Percentiles rank a stretch among this genome's conserved stretches.
These are phyloP conservation scores for Heteropelma amictum DNA, from an alignment of 2,888 invertebrate genomes.

Conservation along the genomic window DNA sequence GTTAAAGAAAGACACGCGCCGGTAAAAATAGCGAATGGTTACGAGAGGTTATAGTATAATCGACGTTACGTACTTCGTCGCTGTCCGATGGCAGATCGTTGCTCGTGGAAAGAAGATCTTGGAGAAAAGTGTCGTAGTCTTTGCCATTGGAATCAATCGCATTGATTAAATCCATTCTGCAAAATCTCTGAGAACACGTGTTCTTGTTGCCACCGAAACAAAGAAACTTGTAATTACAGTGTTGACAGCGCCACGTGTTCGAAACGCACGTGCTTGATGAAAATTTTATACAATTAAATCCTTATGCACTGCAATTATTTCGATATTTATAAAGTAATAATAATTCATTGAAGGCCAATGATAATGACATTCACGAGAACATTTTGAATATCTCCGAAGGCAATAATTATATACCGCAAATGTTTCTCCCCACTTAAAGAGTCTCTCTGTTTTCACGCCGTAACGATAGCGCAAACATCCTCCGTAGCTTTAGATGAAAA, in stretches of 20 bases:
- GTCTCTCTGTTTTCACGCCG: too few species aligned
- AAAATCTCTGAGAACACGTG: too few species aligned
- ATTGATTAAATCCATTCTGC: constrained; percentile 61
- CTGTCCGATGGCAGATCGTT: constrained; percentile 63
- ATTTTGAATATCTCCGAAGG: too few species aligned
- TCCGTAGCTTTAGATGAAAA: constrained; percentile 3
- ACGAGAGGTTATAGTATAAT: constrained; percentile 1
- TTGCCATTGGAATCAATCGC: constrained; percentile 60
- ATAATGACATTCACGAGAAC: too few species aligned
- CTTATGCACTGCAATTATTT: too few species aligned
- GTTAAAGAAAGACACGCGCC: not conserved
- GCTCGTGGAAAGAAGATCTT: constrained; percentile 59
- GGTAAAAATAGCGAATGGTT: not conserved
- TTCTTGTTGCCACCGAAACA: too few species aligned
- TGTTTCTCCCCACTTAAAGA: too few species aligned
- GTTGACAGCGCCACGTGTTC: constrained; percentile 7
- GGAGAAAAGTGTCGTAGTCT: constrained; percentile 62
- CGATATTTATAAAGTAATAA: too few species aligned
- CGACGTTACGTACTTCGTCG: constrained; percentile 61
- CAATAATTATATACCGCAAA: too few species aligned
- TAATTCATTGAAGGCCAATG: too few species aligned
- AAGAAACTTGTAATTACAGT: not conserved
- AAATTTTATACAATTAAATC: not conserved
- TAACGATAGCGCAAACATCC: not conserved
- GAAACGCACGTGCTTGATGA: too few species aligned